phyloP scores from a whole-genome alignment of 2,797 vertebrate species.

The Orientallactaga sibirica region DNA sequence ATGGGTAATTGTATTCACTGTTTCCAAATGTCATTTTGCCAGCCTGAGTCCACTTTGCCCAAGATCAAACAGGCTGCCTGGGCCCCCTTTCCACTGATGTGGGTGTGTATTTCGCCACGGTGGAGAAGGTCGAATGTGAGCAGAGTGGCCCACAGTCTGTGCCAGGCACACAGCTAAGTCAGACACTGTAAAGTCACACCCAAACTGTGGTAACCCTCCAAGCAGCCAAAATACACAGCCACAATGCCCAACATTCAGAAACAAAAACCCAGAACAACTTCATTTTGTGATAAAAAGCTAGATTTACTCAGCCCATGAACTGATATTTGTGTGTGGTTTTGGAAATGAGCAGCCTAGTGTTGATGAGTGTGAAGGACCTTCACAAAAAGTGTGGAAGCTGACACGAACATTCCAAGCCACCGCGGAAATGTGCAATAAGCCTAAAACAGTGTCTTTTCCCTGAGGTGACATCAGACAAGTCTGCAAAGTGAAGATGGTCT shows the following conservation, averaged over 20 bases:
- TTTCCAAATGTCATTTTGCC: conserved; percentile 83
- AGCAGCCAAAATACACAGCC: background rate
- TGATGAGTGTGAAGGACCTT: too few relatives aligned
- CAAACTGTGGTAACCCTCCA: background rate
- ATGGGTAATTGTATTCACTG: conserved; percentile 79
- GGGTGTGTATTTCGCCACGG: background rate
- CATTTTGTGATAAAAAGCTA: background rate
- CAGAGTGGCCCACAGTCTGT: background rate
- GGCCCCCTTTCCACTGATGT: conserved; percentile 51
- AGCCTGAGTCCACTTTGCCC: conserved; percentile 61
- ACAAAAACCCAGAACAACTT: background rate
- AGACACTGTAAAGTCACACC: background rate
- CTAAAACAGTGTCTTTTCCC: background rate
- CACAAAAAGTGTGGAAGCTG: fast-evolving
- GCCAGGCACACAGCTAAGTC: background rate
- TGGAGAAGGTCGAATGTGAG: background rate
- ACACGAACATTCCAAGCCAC: background rate
- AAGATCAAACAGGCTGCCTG: conserved; percentile 77
- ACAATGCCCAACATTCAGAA: background rate
- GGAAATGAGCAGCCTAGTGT: background rate
- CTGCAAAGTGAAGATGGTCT: background rate
- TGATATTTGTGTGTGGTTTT: background rate
- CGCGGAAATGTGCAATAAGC: background rate
- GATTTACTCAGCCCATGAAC: background rate
- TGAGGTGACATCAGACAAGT: background rate